Conservation (phyloP, 2,113 vertebrate genomes). For the Corapipo altera region DNA sequence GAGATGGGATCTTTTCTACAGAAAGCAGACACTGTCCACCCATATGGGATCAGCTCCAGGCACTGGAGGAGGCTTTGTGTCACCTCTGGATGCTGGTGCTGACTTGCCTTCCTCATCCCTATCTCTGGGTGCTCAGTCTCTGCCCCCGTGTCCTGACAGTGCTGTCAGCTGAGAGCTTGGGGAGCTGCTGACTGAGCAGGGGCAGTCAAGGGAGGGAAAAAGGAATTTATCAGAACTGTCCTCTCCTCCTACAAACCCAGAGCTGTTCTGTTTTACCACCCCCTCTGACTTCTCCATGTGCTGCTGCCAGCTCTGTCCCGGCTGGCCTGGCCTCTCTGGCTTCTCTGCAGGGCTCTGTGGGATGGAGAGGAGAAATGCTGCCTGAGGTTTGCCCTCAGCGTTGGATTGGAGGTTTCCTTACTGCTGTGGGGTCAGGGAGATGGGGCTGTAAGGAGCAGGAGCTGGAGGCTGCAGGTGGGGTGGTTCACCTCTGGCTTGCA, state of each 20-base stretch:
- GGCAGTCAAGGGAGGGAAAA: background rate
- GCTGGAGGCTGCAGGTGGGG: background rate
- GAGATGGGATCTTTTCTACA: background rate
- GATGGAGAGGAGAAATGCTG: background rate
- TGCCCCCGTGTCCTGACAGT: rapidly evolving
- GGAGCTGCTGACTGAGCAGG: rapidly evolving
- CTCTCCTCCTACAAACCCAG: background rate
- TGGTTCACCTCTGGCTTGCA: background rate
- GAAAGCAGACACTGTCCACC: background rate
- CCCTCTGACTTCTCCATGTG: background rate
- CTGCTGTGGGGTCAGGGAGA: background rate
- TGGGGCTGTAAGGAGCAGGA: background rate
- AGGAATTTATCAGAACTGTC: background rate
- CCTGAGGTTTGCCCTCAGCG: background rate
- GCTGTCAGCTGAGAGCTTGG: background rate
- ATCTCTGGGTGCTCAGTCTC: background rate
- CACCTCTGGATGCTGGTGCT: background rate
- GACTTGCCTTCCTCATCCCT: background rate
- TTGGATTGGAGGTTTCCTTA: background rate
- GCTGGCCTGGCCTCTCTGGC: background rate
- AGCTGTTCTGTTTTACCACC: background rate
- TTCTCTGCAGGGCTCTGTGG: rapidly evolving
- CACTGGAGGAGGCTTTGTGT: background rate
- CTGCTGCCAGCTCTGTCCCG: background rate
- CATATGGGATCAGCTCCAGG: background rate